Evolutionary conservation across 2,113 vertebrate genomes (phyloP), one percentile per base, ranked within the genome.

Genomic region (Ploceus nigricollis): DNA sequence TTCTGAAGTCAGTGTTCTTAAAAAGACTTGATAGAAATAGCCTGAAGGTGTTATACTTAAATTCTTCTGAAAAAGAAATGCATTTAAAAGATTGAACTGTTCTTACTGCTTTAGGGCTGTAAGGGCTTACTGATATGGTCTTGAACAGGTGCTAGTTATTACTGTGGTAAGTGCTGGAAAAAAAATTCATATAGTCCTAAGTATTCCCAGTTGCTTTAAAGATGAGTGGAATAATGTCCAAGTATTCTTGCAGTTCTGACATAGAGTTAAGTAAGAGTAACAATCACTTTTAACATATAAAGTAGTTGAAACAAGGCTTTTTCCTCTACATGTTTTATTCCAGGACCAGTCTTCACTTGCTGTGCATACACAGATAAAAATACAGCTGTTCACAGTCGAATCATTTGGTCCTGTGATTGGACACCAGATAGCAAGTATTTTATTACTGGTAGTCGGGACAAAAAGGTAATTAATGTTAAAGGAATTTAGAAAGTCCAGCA

Each of bases 361-460:
- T 98, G 97, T 77, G 98, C 98, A 2, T 98, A 98, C 96, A 99
- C 99, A 20, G 97, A 98, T 81, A 99, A 99, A 98, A 98, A 98
- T 94, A 99, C 98, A 22, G 97, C 99, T 70, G 90, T 99, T 51
- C 99, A 99, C 94, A 98, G 98, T 57, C 98, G 99, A 76, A 99
- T 99, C 96, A 99, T 99, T 98, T 99, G 99, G 99, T 98, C 99
- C 80, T 99, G 99, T 97, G 99, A 99, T 93, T 99, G 99, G 99
- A 99, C 98, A 95, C 98, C 98, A n/a, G 99, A 99, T 64, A 98
- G 98, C 98, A 98, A 98, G 77, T 99, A 99, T 98, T 99, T 99
- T 97, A 97, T 98, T 82, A 99, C 99, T 57, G 98, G 99, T 61
- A 99, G 99, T 97, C 98, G 99, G 66, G 99, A 99, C 97, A 99